Evolutionary conservation across 2,797 vertebrate genomes (phyloP).

Genomic region (Perodicticus potto): DNA sequence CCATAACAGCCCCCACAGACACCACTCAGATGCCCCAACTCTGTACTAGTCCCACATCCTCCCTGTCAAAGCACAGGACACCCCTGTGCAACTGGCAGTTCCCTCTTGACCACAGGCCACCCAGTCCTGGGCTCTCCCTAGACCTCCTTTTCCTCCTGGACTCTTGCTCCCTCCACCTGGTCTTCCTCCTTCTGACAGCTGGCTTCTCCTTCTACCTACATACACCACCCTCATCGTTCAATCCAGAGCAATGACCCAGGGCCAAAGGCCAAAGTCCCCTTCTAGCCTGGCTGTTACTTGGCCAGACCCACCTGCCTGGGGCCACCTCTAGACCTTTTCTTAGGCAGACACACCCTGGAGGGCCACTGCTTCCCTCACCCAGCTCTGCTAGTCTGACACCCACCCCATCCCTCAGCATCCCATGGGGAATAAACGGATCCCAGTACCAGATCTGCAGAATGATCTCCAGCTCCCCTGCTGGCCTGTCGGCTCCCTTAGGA

Average conservation of each 20-base stretch:
- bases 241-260: not conserved
- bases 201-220: not conserved
- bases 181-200: not conserved
- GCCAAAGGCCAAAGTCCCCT: slow-evolving; percentile 5
- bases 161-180: not conserved
- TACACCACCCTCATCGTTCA: not conserved
- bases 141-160: not conserved
- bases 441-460: not conserved
- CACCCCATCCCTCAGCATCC: not conserved
- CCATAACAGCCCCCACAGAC: not conserved
- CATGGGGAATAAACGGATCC: not conserved
- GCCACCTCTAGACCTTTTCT: not conserved
- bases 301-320: not conserved
- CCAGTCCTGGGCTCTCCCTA: not conserved
- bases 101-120: not conserved
- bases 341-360: not conserved
- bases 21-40: not conserved
- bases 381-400: not conserved
- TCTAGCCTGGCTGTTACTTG: not conserved
- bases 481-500: not conserved
- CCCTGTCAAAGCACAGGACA: not conserved
- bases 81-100: too few species aligned
- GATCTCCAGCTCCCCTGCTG: not conserved
- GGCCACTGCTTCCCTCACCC: not conserved
- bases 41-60: not conserved